phyloP scores from a whole-genome alignment of 1,140 invertebrate genomes.

The Drosophila kepulauana region DNA sequence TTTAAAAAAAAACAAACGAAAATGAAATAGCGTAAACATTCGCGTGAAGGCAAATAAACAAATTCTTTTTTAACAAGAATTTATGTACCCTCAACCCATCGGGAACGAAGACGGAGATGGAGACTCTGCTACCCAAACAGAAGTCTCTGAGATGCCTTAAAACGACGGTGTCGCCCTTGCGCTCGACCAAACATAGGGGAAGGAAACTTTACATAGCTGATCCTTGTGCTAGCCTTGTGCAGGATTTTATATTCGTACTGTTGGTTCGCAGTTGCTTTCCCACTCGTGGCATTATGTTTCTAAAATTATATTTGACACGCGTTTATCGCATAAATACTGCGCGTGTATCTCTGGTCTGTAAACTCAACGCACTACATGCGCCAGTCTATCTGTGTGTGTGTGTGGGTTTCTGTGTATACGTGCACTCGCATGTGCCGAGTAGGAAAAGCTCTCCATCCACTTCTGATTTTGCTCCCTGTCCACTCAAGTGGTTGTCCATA shows the following conservation, averaged over 20 bases:
- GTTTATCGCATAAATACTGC: constrained; percentile 57
- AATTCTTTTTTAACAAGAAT: constrained; percentile 23
- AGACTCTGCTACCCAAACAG: neutral
- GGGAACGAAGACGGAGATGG: neutral
- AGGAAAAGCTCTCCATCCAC: constrained; percentile 15
- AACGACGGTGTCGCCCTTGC: neutral
- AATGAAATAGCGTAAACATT: constrained; percentile 2
- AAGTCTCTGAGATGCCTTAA: constrained; percentile 20
- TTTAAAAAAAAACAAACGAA: constrained; percentile 5
- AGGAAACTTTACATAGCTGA: constrained; percentile 23
- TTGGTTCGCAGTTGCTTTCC: constrained; percentile 12
- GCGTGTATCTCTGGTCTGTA: constrained; percentile 33
- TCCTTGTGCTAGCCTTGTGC: constrained; percentile 9
- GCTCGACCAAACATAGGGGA: neutral
- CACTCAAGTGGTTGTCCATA: constrained; percentile 45
- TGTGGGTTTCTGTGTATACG: constrained; percentile 1
- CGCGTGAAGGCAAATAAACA: constrained; percentile 11
- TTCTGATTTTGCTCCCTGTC: constrained; percentile 14
- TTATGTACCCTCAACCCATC: constrained; percentile 2
- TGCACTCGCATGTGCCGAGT: constrained; percentile 14
- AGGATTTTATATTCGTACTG: constrained; percentile 36
- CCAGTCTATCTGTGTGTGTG: neutral
- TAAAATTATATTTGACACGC: constrained; percentile 54
- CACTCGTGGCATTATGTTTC: constrained; percentile 40
- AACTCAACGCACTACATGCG: constrained; percentile 23